Evolutionary conservation across 1,140 invertebrate genomes (phyloP).

Genomic region (Sycophila sp.): DNA sequence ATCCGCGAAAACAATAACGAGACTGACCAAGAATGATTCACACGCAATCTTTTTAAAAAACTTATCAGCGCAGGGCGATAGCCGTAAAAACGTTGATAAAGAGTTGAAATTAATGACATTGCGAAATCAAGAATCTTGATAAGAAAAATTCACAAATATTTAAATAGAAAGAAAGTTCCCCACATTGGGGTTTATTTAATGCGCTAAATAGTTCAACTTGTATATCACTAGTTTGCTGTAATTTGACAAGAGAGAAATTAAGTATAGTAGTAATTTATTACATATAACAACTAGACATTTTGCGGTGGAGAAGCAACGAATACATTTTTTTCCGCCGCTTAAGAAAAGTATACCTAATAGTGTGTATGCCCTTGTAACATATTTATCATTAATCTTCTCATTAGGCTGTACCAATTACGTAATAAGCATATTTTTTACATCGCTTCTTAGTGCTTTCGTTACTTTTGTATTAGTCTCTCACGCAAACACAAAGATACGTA

Average conservation of each 20-base stretch:
- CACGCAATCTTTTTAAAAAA: background rate
- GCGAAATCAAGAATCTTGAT: background rate
- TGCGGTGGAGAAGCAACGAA: slow-evolving; percentile 12
- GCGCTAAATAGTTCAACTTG: background rate
- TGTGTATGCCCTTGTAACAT: slow-evolving; percentile 62
- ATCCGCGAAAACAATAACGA: background rate
- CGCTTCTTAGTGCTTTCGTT: slow-evolving; percentile 52
- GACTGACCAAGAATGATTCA: slow-evolving; percentile 13
- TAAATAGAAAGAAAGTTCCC: slow-evolving; percentile 28
- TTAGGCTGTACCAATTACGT: slow-evolving; percentile 60
- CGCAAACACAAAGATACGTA: background rate
- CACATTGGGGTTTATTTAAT: slow-evolving; percentile 36
- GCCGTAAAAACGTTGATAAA: background rate
- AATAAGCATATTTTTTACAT: slow-evolving; percentile 66
- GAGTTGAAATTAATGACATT: background rate
- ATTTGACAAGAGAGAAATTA: slow-evolving; percentile 31
- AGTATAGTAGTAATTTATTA: slow-evolving; percentile 43
- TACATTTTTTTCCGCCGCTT: slow-evolving; percentile 16
- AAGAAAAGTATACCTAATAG: slow-evolving; percentile 34
- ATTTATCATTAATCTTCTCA: slow-evolving; percentile 59
- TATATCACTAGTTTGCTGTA: slow-evolving; percentile 11
- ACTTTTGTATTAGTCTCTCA: slow-evolving; percentile 32
- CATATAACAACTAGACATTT: background rate
- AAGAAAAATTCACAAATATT: background rate
- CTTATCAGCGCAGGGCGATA: background rate